Base-by-base conservation (phyloP, 2,888 invertebrate species). In the Boloria euphrosyne region DNA sequence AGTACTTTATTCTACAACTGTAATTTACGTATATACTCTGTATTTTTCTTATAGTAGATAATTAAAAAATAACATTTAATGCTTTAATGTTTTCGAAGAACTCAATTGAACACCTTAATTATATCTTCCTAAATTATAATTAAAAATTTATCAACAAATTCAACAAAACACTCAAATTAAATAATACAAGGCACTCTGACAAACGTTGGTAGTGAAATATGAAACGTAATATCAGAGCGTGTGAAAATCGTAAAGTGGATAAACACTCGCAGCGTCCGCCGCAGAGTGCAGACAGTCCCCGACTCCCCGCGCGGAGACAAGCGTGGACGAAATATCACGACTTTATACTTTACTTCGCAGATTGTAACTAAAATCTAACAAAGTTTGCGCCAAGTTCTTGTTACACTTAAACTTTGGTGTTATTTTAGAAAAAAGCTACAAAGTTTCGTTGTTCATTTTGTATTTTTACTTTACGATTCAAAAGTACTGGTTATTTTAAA, bases 301-400 rank as follows among this genome's bases (percentile, higher is more conserved):
- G n/a, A n/a, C n/a, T n/a, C n/a, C 65, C 64, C 6, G 47, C 46
- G 58, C 18, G 60, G 47, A 31, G 65, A 65, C 70, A 55, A 65
- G 67, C 66, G 64, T 49, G 63, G 17, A 59, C 64, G 58, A 67
- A 65, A 63, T 58, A 50, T 61, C 64, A 61, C 60, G 57, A 68
- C 65, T 59, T 49, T 44, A 31, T 50, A 71, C 68, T 71, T 66
- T n/a, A 59, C 46, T 59, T 64, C 55, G 46, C 57, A 68, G 61
- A 65, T 68, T 60, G 47, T 60, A 68, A 66, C 66, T 54, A 58
- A 51, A 51, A 51, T 68, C 61, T 62, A 53, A 59, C 49, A 18
- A 65, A 66, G 61, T 63, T 61, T 52, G 50, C 31, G n/a, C n/a
- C 13, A 62, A 51, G 16, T 61, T 62, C 57, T 53, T 52, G 47